These are phyloP conservation scores for Sthenelais limicola DNA, from an alignment of 2,888 invertebrate genomes.

Conservation along the genomic window DNA sequence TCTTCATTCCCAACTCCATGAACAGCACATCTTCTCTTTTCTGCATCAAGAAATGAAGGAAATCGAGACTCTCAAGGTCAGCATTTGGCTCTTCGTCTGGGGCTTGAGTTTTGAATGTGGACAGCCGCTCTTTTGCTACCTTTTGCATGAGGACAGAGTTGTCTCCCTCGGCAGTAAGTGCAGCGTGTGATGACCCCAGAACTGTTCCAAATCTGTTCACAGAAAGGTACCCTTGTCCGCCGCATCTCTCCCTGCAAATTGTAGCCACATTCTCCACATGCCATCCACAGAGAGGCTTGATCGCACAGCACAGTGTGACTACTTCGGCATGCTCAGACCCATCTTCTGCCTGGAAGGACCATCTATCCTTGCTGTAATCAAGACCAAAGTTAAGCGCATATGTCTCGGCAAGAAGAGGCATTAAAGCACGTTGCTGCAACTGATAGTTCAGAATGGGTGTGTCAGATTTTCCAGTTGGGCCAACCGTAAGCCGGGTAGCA, in stretches of 20 bases:
- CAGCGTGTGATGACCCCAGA: constrained; percentile 51
- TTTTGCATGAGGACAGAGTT: constrained; percentile 54
- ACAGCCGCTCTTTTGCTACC: constrained; percentile 52
- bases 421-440: constrained; percentile 51
- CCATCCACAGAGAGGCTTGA: constrained; percentile 53
- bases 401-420: constrained; percentile 52
- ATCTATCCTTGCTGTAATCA: constrained; percentile 50
- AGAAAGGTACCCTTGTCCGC: constrained; percentile 54
- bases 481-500: constrained; percentile 53
- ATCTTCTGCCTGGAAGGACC: constrained; percentile 44
- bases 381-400: constrained; percentile 53
- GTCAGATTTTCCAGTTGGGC: constrained; percentile 52
- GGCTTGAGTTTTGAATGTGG: constrained; percentile 44
- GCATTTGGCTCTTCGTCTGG: constrained; percentile 15
- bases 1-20: constrained; percentile 44
- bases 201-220: constrained; percentile 51
- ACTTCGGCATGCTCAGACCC: constrained; percentile 52
- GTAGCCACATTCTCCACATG: constrained; percentile 49
- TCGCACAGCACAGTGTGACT: constrained; percentile 53
- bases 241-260: constrained; percentile 51
- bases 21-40: constrained; percentile 47
- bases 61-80: constrained; percentile 28
- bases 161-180: constrained; percentile 54
- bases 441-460: constrained; percentile 53
- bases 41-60: constrained; percentile 44